Conservation (phyloP, 2,113 vertebrate species). For the Bettongia penicillata region DNA sequence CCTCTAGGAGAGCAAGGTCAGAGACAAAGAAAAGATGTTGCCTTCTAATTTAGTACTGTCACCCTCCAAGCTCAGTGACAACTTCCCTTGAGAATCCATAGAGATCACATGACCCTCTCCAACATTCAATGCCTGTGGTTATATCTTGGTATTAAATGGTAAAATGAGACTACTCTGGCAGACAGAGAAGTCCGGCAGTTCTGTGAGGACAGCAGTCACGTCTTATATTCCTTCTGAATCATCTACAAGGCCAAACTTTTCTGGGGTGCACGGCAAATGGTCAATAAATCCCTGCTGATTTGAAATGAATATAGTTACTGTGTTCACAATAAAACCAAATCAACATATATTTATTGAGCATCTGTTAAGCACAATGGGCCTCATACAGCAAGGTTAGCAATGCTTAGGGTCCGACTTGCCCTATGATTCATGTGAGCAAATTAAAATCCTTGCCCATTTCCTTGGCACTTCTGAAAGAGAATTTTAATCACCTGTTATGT, state of each 20-base stretch:
- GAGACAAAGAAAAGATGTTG: background rate
- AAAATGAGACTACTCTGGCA: background rate
- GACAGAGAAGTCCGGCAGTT: background rate
- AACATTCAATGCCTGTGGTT: background rate
- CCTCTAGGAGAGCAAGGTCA: slow-evolving; percentile 2
- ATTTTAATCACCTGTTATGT: background rate
- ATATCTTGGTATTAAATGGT: background rate
- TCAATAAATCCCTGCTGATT: background rate
- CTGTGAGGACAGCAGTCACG: background rate
- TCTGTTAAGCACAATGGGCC: background rate
- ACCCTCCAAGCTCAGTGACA: background rate
- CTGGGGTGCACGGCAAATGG: no score
- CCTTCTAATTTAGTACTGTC: background rate
- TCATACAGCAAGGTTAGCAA: background rate
- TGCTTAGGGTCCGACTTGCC: background rate
- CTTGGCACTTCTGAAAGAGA: background rate
- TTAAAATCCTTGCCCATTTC: background rate
- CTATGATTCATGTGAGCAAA: background rate
- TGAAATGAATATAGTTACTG: background rate
- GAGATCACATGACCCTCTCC: background rate
- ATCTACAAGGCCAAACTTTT: background rate
- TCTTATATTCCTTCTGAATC: background rate
- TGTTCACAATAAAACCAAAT: background rate
- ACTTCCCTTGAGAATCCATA: background rate
- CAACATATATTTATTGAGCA: background rate